Base-by-base conservation (phyloP, 2,888 invertebrate genomes). In the Carcina quercana region DNA sequence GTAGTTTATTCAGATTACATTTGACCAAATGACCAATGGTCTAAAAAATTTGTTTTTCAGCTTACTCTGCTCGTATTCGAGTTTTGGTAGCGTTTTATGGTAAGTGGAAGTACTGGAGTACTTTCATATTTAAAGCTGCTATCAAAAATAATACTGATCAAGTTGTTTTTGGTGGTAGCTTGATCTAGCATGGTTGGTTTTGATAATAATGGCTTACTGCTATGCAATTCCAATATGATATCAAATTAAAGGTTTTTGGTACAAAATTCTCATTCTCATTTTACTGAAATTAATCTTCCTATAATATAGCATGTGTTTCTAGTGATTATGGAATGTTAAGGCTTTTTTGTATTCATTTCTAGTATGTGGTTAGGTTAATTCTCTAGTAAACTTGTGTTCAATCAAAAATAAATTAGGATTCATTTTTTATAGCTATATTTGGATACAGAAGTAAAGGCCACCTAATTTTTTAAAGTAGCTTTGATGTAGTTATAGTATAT, bases 11-110 rank as follows among this genome's bases (percentile, higher is more conserved):
- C 17, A 17, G 47, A 50, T 13, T 21, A 28, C 15, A 28, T 34
- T 43, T 55, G 56, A 51, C 57, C 55, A 48, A n/a, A 53, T 45
- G 42, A 47, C 50, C 50, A 50, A 49, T 45, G 68, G 75, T 73
- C 71, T 71, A 76, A 75, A 72, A 50, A 59, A 47, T 75, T 78
- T 79, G 74, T 79, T 83, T 83, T 83, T 83, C 83, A 83, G 83
- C 74, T 66, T 71, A 63, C 63, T 65, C 82, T 65, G 59, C 73
- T 80, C 64, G 70, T 82, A 78, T 76, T 78, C 76, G 71, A 74
- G 78, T 73, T 60, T 75, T 75, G 73, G 59, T 78, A 72, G 66
- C 69, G 64, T 61, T 63, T 63, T 58, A 79, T 82, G 83, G 83
- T 83, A 83, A 83, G 82, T 83, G 80, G 68, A 71, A 68, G 82